A percentile compares a stretch with the other conserved stretches of the same genome.
Evolutionary conservation across 2,797 vertebrate species (phyloP).

Genomic region (Eulemur mongoz): DNA sequence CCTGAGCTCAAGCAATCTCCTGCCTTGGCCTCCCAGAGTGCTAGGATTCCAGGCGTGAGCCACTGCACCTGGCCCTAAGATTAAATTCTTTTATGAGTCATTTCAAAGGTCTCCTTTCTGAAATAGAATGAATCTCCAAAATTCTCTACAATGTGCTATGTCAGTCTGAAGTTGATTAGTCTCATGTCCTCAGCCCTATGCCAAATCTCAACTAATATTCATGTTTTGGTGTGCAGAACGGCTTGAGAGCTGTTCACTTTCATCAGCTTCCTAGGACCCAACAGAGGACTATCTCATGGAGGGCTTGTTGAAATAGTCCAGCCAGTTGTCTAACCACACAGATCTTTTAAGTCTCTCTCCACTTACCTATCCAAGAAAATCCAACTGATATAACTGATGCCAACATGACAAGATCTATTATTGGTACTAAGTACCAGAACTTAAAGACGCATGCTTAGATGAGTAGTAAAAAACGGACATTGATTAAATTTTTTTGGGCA

Average conservation of each 20-base stretch:
- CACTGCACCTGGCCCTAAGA: too few relatives aligned
- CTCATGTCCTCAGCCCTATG: not conserved
- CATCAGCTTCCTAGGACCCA: not conserved
- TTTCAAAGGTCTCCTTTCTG: not conserved
- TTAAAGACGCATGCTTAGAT: not conserved
- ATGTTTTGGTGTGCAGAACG: not conserved
- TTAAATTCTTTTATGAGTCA: not conserved
- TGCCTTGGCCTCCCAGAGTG: too few relatives aligned
- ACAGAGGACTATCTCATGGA: not conserved
- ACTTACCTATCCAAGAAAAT: not conserved
- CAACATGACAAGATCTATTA: not conserved
- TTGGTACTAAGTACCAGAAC: not conserved
- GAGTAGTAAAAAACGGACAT: not conserved
- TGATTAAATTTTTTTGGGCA: not conserved
- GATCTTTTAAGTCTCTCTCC: not conserved
- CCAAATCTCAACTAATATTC: not conserved
- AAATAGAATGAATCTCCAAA: not conserved
- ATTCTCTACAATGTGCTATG: not conserved
- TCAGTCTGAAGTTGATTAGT: not conserved
- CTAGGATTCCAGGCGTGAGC: too few relatives aligned
- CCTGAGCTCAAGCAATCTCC: too few relatives aligned
- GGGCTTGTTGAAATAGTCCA: not conserved
- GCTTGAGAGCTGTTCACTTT: not conserved
- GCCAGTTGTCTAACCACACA: not conserved
- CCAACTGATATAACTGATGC: not conserved